These are phyloP conservation scores for Chloropsis hardwickii DNA, from an alignment of 2,113 vertebrate species.

Conservation along the genomic window DNA sequence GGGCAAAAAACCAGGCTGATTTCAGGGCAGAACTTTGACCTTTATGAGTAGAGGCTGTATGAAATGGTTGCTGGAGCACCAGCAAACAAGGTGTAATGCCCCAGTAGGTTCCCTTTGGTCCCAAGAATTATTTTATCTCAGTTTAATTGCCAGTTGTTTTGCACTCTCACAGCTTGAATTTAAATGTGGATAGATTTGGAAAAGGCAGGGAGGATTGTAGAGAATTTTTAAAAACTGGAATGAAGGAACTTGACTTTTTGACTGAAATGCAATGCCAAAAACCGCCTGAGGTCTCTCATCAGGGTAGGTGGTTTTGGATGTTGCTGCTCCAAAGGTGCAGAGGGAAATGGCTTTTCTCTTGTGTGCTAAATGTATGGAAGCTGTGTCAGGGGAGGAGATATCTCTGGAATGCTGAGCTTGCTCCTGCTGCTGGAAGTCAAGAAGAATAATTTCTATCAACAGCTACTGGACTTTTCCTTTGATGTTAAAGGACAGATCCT, in stretches of 20 bases:
- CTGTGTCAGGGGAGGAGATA: not conserved
- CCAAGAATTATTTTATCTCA: not conserved
- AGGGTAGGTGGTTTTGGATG: not conserved
- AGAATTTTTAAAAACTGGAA: not conserved
- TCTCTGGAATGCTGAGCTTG: not conserved
- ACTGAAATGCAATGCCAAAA: not conserved
- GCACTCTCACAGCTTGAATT: not conserved
- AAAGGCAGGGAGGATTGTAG: not conserved
- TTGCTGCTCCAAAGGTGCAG: not conserved
- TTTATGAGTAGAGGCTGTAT: not conserved
- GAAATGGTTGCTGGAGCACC: not conserved
- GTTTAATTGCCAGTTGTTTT: not conserved
- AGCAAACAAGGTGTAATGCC: not conserved
- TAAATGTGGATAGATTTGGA: not conserved
- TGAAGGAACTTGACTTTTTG: not conserved
- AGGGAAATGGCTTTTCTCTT: not conserved
- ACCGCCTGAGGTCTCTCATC: not conserved
- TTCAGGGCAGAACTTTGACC: not conserved
- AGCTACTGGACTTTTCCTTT: not conserved
- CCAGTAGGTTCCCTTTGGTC: not conserved
- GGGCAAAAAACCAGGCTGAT: not conserved
- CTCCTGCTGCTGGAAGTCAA: not conserved
- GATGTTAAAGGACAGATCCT: not conserved
- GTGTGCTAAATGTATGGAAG: not conserved
- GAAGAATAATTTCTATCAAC: not conserved